These are phyloP conservation scores for Pterostichus madidus DNA, from an alignment of 2,888 invertebrate genomes.

Conservation along the genomic window DNA sequence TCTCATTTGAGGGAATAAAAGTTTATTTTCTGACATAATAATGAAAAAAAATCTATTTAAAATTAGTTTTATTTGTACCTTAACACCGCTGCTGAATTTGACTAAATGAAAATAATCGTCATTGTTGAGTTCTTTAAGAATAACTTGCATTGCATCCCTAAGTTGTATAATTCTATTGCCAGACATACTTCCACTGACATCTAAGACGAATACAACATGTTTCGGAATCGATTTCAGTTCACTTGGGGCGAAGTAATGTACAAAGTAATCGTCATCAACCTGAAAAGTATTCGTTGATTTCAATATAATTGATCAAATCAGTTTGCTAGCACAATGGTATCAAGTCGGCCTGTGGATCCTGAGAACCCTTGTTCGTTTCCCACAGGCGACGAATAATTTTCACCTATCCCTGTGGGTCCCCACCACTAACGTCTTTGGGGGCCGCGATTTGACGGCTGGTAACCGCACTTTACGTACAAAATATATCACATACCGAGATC, in stretches of 20 bases:
- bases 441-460: too few species aligned
- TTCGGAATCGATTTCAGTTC: conserved; percentile 74
- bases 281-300: background rate
- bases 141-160: conserved; percentile 81
- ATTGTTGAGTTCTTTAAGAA: conserved; percentile 79
- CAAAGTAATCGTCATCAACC: conserved; percentile 76
- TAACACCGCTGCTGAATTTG: conserved; percentile 75
- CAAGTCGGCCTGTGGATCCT: too few species aligned
- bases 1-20: too few species aligned
- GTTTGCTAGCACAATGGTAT: too few species aligned
- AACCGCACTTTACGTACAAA: too few species aligned
- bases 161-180: conserved; percentile 77
- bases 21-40: too few species aligned
- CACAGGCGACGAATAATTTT: too few species aligned
- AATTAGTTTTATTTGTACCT: conserved; percentile 6
- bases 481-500: too few species aligned
- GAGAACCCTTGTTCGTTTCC: too few species aligned
- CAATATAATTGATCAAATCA: too few species aligned
- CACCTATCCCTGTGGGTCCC: too few species aligned
- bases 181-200: conserved; percentile 79
- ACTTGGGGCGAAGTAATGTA: conserved; percentile 78
- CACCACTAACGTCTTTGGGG: too few species aligned
- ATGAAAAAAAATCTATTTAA: background rate
- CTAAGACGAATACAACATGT: conserved; percentile 78
- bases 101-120: conserved; percentile 83